phyloP scores from a whole-genome alignment of 2,113 vertebrate species.

The Caranx melampygus region DNA sequence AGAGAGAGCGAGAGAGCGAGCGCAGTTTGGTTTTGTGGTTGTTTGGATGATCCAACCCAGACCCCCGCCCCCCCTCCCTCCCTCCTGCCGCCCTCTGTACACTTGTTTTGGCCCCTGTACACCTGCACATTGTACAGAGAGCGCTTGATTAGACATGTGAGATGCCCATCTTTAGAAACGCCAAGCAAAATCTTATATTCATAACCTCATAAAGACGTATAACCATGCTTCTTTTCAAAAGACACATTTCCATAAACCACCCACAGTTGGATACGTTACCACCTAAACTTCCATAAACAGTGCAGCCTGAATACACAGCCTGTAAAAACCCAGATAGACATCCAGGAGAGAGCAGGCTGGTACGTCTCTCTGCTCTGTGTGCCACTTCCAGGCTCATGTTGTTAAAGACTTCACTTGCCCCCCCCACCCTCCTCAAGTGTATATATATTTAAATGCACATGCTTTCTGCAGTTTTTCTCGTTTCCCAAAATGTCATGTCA shows the following conservation, averaged over 20 bases:
- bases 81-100: conserved; percentile 43
- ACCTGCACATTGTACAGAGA: conserved; percentile 60
- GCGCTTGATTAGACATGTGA: conserved; percentile 47
- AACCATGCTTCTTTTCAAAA: neutral
- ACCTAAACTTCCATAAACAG: neutral
- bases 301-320: neutral
- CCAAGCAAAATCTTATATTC: conserved; percentile 7
- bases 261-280: neutral
- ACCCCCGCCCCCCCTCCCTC: conserved; percentile 35
- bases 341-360: neutral
- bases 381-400: conserved; percentile 4
- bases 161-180: conserved; percentile 12
- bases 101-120: conserved; percentile 52
- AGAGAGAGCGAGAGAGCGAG: neutral
- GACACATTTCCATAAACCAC: neutral
- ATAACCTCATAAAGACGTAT: conserved; percentile 20
- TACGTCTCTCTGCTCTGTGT: neutral
- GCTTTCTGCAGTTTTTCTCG: neutral
- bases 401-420: too few relatives aligned
- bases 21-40: conserved; percentile 64
- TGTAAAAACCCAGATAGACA: neutral
- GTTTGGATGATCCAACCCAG: conserved; percentile 59
- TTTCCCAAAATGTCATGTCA: neutral
- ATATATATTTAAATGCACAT: neutral
- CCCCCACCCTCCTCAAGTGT: neutral